Conservation (phyloP, 2,797 vertebrate genomes). For the Artibeus jamaicensis region DNA sequence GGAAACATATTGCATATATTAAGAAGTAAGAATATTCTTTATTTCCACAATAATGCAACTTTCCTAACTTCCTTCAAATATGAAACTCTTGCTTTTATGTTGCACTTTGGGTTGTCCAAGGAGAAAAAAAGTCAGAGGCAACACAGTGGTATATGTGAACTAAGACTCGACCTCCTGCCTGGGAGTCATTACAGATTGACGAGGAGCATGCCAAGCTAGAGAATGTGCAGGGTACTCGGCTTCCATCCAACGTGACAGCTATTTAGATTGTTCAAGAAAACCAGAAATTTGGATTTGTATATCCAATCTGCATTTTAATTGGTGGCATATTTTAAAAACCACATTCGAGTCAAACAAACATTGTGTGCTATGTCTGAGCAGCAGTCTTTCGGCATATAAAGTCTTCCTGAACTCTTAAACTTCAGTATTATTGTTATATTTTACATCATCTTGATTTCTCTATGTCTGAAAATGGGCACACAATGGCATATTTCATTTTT, state of each 20-base stretch:
- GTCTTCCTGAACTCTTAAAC: neutral
- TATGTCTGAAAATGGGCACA: neutral
- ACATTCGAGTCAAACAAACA: neutral
- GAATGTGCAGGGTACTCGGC: neutral
- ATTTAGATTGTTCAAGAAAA: neutral
- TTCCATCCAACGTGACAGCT: neutral
- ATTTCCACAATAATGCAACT: neutral
- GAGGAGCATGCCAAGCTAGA: neutral
- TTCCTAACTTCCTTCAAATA: neutral
- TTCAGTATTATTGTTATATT: neutral
- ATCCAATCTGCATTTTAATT: neutral
- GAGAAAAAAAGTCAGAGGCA: neutral
- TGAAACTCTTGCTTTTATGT: neutral
- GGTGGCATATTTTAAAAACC: neutral
- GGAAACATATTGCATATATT: neutral
- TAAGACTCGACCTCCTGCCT: neutral
- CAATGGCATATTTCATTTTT: conserved; percentile 5
- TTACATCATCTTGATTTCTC: neutral
- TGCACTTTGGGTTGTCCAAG: neutral
- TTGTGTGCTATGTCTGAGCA: neutral
- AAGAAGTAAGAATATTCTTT: conserved; percentile 1
- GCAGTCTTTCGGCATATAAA: neutral
- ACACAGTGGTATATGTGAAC: neutral
- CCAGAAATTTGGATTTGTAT: neutral
- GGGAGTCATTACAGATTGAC: neutral